Evolutionary conservation across 2,113 vertebrate genomes (phyloP).

Genomic region (Glaucidium brasilianum): DNA sequence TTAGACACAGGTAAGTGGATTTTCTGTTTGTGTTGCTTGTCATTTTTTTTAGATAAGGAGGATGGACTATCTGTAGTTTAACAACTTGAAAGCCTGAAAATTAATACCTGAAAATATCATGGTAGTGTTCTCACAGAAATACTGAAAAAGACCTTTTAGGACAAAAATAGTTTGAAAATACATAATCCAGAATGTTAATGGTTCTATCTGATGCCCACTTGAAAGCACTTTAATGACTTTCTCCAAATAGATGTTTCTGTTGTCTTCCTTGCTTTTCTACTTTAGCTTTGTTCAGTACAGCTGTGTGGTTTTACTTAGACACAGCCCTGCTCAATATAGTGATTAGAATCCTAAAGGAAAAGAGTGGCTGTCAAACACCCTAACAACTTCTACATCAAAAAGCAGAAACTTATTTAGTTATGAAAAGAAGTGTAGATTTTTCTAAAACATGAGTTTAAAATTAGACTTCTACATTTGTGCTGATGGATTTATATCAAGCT

Average conservation of each 20-base stretch:
- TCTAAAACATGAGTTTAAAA: not conserved
- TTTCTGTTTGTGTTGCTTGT: not conserved
- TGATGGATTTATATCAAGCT: not conserved
- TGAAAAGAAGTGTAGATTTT: not conserved
- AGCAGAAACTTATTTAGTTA: not conserved
- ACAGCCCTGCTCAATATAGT: not conserved
- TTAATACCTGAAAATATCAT: not conserved
- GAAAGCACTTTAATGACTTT: not conserved
- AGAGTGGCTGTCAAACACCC: not conserved
- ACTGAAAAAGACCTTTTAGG: not conserved
- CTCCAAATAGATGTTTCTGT: not conserved
- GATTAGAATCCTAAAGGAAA: not conserved
- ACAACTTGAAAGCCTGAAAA: conserved; percentile 53
- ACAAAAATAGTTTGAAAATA: not conserved
- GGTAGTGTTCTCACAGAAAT: not conserved
- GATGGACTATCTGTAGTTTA: not conserved
- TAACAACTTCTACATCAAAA: not conserved
- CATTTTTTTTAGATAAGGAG: not conserved
- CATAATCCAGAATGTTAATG: not conserved
- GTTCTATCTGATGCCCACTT: not conserved
- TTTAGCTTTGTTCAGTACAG: not conserved
- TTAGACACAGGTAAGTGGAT: not conserved
- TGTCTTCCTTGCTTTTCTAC: not conserved
- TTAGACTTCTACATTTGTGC: not conserved
- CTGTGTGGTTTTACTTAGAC: not conserved